These are phyloP conservation scores for Caenorhabditis sp. DNA, from an alignment of 2,888 invertebrate species.

Conservation along the genomic window DNA sequence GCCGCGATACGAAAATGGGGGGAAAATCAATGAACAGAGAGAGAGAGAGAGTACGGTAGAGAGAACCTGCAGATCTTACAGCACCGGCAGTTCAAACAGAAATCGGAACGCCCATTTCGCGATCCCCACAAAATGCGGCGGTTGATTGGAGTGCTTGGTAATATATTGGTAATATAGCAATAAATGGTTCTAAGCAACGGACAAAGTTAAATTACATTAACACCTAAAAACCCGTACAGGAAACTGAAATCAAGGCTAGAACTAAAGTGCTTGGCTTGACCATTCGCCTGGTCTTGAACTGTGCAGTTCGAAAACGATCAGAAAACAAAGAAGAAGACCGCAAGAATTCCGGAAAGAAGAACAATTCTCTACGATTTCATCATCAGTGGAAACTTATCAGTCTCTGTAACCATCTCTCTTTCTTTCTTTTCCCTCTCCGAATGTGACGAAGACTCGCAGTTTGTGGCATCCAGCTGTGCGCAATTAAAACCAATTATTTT, in stretches of 20 bases:
- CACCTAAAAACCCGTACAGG: too few species aligned
- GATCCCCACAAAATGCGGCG: conserved; percentile 18
- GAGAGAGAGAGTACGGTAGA: conserved; percentile 50
- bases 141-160: conserved; percentile 14
- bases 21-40: conserved; percentile 35
- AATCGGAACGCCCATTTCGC: conserved; percentile 26
- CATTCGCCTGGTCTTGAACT: too few species aligned
- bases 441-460: neutral
- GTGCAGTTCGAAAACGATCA: too few species aligned
- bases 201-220: neutral
- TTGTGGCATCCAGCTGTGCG: conserved; percentile 3
- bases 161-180: too few species aligned
- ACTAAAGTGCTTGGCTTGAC: too few species aligned
- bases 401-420: neutral
- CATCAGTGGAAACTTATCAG: conserved; percentile 3
- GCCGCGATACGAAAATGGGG: conserved; percentile 42
- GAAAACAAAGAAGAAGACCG: too few species aligned
- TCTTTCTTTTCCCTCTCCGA: neutral
- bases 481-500: too few species aligned
- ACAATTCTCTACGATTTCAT: neutral
- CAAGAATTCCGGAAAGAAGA: neutral
- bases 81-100: conserved; percentile 52
- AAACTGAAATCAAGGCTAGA: too few species aligned
- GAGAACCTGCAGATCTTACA: conserved; percentile 64
- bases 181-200: neutral